These are phyloP conservation scores for Brachyrhaphis roseni DNA, from an alignment of 2,797 vertebrate species.

Conservation along the genomic window DNA sequence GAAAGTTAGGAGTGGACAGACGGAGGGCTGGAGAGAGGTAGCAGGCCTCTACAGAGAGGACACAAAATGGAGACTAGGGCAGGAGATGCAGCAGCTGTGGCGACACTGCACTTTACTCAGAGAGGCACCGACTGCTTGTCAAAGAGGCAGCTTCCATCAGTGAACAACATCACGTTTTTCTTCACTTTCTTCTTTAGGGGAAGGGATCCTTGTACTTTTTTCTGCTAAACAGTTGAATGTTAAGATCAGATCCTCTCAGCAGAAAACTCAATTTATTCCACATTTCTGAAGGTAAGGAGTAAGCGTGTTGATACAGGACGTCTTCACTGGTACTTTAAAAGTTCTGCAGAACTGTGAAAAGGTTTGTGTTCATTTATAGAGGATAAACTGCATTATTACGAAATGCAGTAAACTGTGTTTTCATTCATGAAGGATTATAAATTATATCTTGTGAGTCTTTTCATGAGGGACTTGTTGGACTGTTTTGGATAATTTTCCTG, in stretches of 20 bases:
- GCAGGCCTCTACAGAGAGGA: constrained; percentile 63
- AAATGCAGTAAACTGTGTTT: background rate
- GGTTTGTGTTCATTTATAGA: background rate
- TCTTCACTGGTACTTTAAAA: too few species aligned
- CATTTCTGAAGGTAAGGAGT: background rate
- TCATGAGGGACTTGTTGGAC: background rate
- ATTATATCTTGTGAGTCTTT: background rate
- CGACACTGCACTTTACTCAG: constrained; percentile 59
- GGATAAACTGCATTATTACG: background rate
- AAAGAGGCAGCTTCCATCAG: constrained; percentile 65
- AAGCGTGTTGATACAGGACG: too few species aligned
- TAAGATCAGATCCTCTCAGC: background rate
- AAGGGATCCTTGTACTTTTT: constrained; percentile 7
- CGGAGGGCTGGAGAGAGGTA: constrained; percentile 29
- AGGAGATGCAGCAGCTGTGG: constrained; percentile 74
- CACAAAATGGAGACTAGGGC: constrained; percentile 79
- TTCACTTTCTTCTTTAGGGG: constrained; percentile 15
- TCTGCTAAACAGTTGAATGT: background rate
- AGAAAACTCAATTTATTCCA: background rate
- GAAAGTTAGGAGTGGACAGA: constrained; percentile 54
- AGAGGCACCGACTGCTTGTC: constrained; percentile 40
- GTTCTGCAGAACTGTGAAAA: background rate
- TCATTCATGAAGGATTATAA: background rate
- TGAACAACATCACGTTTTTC: constrained; percentile 53
- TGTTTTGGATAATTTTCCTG: background rate